Conservation (phyloP, 2,113 vertebrate genomes). For the Myrmecobius fasciatus region DNA sequence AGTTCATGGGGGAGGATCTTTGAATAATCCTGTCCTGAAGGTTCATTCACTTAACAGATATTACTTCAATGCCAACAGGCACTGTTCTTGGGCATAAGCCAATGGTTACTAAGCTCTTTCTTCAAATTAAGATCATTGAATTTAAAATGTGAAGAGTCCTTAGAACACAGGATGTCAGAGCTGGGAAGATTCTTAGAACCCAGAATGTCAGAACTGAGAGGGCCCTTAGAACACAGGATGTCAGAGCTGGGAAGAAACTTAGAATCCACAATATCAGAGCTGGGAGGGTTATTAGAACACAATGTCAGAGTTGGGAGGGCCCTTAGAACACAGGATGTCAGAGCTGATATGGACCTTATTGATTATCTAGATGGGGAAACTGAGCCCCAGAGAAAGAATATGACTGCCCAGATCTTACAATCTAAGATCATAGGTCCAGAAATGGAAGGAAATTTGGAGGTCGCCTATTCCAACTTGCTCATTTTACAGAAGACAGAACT, state of each 20-base stretch:
- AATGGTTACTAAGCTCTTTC: neutral
- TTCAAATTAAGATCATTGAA: neutral
- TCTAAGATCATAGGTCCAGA: neutral
- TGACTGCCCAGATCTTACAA: neutral
- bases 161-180: too few species aligned
- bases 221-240: too few species aligned
- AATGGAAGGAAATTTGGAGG: neutral
- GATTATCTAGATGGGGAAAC: neutral
- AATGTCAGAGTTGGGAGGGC: neutral
- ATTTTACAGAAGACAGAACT: neutral
- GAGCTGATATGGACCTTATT: neutral
- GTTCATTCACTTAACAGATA: neutral
- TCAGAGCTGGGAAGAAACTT: neutral
- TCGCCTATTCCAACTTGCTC: neutral
- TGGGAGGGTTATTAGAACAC: neutral
- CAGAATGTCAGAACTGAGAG: neutral
- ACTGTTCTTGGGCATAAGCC: too few species aligned
- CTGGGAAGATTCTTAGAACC: too few species aligned
- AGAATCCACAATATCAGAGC: neutral
- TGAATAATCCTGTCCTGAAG: neutral
- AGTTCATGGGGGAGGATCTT: neutral
- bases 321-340: neutral
- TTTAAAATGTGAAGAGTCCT: neutral
- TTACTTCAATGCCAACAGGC: neutral
- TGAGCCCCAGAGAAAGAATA: neutral